Conservation (phyloP, 2,113 vertebrate species). For the Tupaia tana region DNA sequence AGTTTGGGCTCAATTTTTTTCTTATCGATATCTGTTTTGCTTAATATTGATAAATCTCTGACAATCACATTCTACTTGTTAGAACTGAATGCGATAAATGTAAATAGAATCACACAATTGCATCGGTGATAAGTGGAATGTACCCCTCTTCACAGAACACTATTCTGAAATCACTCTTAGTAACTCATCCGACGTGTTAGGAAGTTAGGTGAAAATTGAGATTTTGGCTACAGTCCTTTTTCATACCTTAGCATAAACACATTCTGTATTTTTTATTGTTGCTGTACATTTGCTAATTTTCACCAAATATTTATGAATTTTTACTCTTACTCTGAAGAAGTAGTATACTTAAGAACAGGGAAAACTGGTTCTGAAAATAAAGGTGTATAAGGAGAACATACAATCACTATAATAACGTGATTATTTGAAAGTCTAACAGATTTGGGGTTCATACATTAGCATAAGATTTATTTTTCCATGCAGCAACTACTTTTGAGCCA, state of each 20-base stretch:
- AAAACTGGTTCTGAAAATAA: constrained; percentile 14
- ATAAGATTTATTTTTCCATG: neutral
- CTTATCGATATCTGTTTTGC: neutral
- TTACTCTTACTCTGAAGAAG: neutral
- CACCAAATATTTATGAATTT: neutral
- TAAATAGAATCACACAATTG: neutral
- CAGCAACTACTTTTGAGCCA: neutral
- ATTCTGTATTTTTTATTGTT: neutral
- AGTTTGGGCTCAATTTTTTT: neutral
- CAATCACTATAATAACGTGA: neutral
- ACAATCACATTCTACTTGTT: neutral
- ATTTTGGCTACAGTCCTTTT: constrained; percentile 22
- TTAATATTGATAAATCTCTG: neutral
- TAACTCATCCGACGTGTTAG: neutral
- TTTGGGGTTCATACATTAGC: neutral
- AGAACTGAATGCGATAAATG: neutral
- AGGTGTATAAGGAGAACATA: neutral
- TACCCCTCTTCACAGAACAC: neutral
- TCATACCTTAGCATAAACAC: neutral
- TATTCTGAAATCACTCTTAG: neutral
- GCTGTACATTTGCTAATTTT: neutral
- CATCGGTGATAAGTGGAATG: neutral
- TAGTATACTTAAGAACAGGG: neutral
- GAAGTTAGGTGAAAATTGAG: neutral
- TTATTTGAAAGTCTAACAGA: constrained; percentile 37